Conservation (phyloP, 2,888 invertebrate species). For the Mesoligia furuncula region DNA sequence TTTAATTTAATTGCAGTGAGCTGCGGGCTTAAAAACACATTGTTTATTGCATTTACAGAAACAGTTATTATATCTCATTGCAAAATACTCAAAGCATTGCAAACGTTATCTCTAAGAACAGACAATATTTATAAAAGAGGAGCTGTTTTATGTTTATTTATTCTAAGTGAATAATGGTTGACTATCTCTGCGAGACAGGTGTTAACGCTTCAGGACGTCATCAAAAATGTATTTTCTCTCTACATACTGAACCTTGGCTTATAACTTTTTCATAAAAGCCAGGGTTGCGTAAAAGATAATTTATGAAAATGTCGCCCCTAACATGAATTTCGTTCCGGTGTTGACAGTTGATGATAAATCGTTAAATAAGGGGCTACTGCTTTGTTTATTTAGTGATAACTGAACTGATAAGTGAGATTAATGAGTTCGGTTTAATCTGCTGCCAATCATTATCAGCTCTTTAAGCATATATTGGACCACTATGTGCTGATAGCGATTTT, state of each 20-base stretch:
- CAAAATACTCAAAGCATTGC: no score
- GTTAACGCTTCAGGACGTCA: conserved; percentile 43
- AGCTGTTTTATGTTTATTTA: conserved; percentile 35
- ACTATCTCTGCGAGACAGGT: conserved; percentile 51
- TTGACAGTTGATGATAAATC: conserved; percentile 30
- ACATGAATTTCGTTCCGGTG: conserved; percentile 11
- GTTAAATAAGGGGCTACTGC: conserved; percentile 12
- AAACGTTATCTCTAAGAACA: conserved; percentile 33
- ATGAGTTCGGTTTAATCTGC: background rate
- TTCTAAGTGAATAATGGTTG: conserved; percentile 21
- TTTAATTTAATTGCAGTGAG: background rate
- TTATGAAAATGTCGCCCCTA: conserved; percentile 20
- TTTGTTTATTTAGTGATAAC: conserved; percentile 32
- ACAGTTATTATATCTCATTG: background rate
- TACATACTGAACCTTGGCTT: conserved; percentile 23
- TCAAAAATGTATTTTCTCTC: conserved; percentile 55
- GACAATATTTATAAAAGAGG: conserved; percentile 17
- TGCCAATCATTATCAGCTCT: background rate
- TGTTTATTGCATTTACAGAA: conserved; percentile 8
- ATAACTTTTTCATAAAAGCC: conserved; percentile 41
- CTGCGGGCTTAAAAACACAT: conserved; percentile 10
- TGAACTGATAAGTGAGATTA: conserved; percentile 21
- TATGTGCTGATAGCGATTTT: conserved; percentile 8
- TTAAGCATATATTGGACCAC: background rate
- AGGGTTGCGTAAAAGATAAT: conserved; percentile 35